A percentile compares a stretch with the other conserved stretches of the same genome.
Evolutionary conservation across 1,140 invertebrate genomes (phyloP).

Genomic region (Drosophila eugracilis): DNA sequence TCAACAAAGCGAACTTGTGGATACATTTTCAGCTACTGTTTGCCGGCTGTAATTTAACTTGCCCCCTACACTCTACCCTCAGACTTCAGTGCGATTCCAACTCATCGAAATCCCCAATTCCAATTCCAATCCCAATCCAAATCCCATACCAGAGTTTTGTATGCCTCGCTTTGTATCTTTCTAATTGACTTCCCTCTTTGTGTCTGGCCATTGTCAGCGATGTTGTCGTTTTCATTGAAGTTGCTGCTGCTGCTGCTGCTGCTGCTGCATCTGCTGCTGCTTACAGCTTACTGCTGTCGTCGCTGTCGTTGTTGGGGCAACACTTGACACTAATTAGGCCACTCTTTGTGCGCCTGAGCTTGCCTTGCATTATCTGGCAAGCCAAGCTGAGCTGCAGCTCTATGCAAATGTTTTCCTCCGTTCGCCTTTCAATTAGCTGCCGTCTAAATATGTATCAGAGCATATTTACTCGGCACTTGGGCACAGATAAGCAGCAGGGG

Average conservation of each 20-base stretch:
- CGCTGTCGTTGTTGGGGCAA: conserved; percentile 60
- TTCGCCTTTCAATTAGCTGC: conserved; percentile 72
- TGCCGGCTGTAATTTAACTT: conserved; percentile 59
- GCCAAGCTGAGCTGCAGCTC: conserved; percentile 28
- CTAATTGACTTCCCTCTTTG: conserved; percentile 83
- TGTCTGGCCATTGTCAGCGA: conserved; percentile 65
- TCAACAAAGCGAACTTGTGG: conserved; percentile 72
- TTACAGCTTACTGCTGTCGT: conserved; percentile 3
- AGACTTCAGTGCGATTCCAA: conserved; percentile 3
- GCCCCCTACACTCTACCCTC: conserved; percentile 20
- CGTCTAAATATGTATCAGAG: conserved; percentile 68
- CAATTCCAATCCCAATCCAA: conserved; percentile 11
- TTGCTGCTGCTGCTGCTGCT: conserved; percentile 34
- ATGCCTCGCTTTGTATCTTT: conserved; percentile 71
- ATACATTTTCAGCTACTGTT: conserved; percentile 80
- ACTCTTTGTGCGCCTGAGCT: conserved; percentile 72
- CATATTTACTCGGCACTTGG: conserved; percentile 50
- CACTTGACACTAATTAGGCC: conserved; percentile 83
- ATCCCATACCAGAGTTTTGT: conserved; percentile 34
- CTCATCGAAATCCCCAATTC: conserved; percentile 30
- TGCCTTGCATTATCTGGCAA: conserved; percentile 69
- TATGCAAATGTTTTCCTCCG: conserved; percentile 68
- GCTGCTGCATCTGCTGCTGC: conserved; percentile 18
- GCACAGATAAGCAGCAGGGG: conserved; percentile 9
- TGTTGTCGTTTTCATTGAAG: conserved; percentile 76